Evolutionary conservation across 2,888 invertebrate species (phyloP).

Genomic region (Ectemnius lituratus): DNA sequence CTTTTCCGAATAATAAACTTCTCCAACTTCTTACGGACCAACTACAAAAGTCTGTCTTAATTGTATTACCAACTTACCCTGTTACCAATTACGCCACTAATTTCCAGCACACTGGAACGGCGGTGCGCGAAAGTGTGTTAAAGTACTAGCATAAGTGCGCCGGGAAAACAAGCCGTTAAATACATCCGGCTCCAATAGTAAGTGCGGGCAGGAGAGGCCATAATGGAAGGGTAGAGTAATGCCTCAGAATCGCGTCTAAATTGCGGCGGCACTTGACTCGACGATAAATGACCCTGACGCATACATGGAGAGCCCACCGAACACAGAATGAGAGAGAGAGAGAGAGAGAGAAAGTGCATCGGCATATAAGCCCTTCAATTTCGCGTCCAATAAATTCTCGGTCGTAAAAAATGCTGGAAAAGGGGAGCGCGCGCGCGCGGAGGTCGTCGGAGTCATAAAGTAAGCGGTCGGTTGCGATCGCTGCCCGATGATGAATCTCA

Average conservation of each 20-base stretch:
- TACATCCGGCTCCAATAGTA: not conserved
- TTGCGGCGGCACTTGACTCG: constrained; percentile 1
- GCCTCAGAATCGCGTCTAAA: constrained; percentile 1
- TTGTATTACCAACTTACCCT: no score
- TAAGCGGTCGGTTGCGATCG: constrained; percentile 37
- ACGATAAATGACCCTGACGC: not conserved
- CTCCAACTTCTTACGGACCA: no score
- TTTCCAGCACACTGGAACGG: no score
- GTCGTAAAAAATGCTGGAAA: constrained; percentile 37
- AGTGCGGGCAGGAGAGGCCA: not conserved
- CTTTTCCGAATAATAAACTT: no score
- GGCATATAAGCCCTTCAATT: constrained; percentile 41
- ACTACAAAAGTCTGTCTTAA: no score
- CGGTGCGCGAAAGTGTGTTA: not conserved
- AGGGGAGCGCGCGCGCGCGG: not conserved
- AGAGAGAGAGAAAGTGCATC: not conserved
- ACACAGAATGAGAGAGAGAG: not conserved
- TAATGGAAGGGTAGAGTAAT: not conserved
- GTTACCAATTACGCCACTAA: no score
- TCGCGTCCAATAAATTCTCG: constrained; percentile 54
- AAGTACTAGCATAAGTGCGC: not conserved
- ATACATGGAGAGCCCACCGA: constrained; percentile 2
- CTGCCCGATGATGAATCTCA: constrained; percentile 53
- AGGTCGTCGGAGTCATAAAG: constrained; percentile 30
- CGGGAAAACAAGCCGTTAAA: no score